Evolutionary conservation across 2,888 invertebrate species (phyloP).

Genomic region (Perizoma affinitatum): DNA sequence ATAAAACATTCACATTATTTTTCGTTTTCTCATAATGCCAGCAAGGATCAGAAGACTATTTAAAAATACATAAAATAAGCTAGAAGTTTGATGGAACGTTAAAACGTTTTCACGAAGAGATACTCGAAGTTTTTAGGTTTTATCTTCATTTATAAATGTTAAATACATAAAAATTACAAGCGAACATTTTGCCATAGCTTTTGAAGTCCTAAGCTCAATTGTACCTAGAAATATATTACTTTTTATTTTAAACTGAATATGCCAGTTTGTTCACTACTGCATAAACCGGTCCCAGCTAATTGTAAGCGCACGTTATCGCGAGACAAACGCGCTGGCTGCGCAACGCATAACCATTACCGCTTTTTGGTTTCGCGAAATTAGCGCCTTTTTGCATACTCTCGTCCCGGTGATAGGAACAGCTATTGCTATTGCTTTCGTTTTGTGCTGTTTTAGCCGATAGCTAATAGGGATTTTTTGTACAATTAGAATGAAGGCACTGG

Average conservation of each 20-base stretch:
- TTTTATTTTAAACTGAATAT: background rate
- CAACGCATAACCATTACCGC: slow-evolving; percentile 83
- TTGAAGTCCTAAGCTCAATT: no score
- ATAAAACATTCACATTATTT: background rate
- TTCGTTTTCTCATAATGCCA: no score
- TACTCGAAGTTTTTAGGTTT: no score
- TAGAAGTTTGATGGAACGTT: no score
- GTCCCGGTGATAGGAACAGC: slow-evolving; percentile 61
- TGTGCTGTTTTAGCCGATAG: slow-evolving; percentile 28
- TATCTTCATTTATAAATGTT: no score
- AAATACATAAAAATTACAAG: no score
- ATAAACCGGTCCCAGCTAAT: slow-evolving; percentile 72
- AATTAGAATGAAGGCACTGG: no score
- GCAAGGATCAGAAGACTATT: no score
- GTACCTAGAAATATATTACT: no score
- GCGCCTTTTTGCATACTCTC: slow-evolving; percentile 82
- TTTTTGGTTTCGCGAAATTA: slow-evolving; percentile 82
- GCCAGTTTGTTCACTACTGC: slow-evolving; percentile 36
- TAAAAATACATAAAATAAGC: no score
- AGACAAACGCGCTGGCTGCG: slow-evolving; percentile 81
- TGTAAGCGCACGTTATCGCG: slow-evolving; percentile 83
- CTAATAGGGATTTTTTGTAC: slow-evolving; percentile 26
- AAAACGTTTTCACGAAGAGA: no score
- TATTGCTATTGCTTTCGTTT: slow-evolving; percentile 52
- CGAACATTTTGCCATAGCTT: no score